Percentiles rank a stretch among this genome's conserved stretches.
Evolutionary conservation across 2,888 invertebrate species (phyloP).

Genomic region (Microdon myrmicae): DNA sequence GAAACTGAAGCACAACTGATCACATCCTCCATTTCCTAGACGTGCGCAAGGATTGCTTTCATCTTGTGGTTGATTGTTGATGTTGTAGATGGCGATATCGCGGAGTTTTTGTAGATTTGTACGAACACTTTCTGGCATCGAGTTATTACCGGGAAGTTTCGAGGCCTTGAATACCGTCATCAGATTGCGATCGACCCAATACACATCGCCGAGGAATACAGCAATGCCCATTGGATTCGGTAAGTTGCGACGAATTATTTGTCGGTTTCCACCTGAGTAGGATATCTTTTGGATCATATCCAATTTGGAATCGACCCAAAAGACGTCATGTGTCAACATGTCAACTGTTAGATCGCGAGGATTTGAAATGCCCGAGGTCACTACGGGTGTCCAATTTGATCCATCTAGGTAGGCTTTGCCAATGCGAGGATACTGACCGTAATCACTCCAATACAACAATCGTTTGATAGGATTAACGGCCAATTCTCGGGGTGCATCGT

Average conservation of each 20-base stretch:
- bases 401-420: slow-evolving; percentile 91
- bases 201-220: slow-evolving; percentile 83
- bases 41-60: slow-evolving; percentile 83
- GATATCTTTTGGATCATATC: slow-evolving; percentile 95
- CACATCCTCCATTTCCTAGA: slow-evolving; percentile 84
- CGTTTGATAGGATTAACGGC: slow-evolving; percentile 96
- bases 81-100: slow-evolving; percentile 92
- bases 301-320: slow-evolving; percentile 95
- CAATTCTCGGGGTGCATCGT: slow-evolving; percentile 92
- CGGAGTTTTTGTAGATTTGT: slow-evolving; percentile 86
- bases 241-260: slow-evolving; percentile 84
- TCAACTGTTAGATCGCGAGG: slow-evolving; percentile 93
- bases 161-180: slow-evolving; percentile 84
- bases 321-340: slow-evolving; percentile 92
- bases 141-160: slow-evolving; percentile 78
- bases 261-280: slow-evolving; percentile 81
- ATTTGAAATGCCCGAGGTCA: slow-evolving; percentile 89
- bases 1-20: slow-evolving; percentile 94
- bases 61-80: slow-evolving; percentile 86
- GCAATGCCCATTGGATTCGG: slow-evolving; percentile 96
- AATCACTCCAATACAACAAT: slow-evolving; percentile 96
- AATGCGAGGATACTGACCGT: slow-evolving; percentile 94
- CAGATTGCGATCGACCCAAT: slow-evolving; percentile 94
- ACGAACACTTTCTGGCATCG: slow-evolving; percentile 77
- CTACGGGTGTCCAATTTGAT: slow-evolving; percentile 83